Base-by-base conservation (phyloP, 2,797 vertebrate genomes). In the Phataginus tricuspis region DNA sequence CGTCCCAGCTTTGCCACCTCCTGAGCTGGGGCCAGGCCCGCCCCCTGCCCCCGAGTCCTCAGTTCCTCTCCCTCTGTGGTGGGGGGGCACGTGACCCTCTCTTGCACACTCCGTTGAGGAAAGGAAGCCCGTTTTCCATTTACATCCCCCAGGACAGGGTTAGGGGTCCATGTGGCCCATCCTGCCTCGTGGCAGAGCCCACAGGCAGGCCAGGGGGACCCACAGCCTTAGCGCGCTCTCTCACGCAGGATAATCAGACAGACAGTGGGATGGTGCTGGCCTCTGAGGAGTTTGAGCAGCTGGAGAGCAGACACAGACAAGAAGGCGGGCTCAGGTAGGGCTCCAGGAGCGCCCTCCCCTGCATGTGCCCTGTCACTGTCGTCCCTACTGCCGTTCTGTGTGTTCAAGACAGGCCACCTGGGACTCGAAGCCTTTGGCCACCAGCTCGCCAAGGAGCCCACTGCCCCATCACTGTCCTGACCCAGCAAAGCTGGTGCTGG, bases 261-360 rank as follows among this genome's bases (percentile, higher is more conserved):
- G 99, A 99, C 99, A 99, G 99, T 94, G 99, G 99, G 92, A 99
- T 99, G 99, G 99, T 99, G 97, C 98, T 99, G 99, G 99, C 99
- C 95, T 99, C 99, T 0, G 99, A 99, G 93, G 99, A 99, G 98
- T 99, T 99, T 96, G 99, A 99, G 98, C 99, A 98, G 98, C 99
- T 99, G 97, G 99, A 99, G 97, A 99, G 99, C 97, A 98, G 98
- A 98, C 99, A 99, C 98, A 98, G 98, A 98, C 99, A 98, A 74
- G 99, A 98, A 92, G 97, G 98, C 86, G 96, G 98, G 61, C 99
- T 99, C 99, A 99, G 99, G 99, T 99, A 99, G 39, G 82, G 6
- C 61, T 97, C 95, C 68, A 49, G 39, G 96, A 95, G 82, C 69
- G 71, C 68, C 84, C 91, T 77, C 57, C 55, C 55, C 89, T 84